A percentile compares a stretch with the other conserved stretches of the same genome.
These are phyloP conservation scores for Ptychochromis oligacanthus DNA, from an alignment of 2,113 vertebrate species.

Conservation along the genomic window DNA sequence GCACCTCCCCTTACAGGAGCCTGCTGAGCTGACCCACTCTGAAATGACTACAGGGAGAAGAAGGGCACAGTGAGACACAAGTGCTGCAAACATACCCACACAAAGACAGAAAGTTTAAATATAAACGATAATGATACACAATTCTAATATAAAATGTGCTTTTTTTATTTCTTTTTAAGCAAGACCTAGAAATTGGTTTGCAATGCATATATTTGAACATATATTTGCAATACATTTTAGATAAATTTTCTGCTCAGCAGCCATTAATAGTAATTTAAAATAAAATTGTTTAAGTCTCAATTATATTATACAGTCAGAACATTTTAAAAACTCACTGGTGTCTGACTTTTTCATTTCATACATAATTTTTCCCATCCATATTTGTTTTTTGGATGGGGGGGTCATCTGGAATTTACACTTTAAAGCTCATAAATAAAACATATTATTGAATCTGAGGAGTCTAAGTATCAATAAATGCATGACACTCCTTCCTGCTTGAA, in stretches of 20 bases:
- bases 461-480: not conserved
- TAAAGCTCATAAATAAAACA: not conserved
- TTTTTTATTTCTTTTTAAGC: too few species aligned
- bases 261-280: fast-evolving
- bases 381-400: too few species aligned
- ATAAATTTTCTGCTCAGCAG: fast-evolving
- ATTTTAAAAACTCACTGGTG: too few species aligned
- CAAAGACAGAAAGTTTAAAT: not conserved
- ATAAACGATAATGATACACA: not conserved
- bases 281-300: not conserved
- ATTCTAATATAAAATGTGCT: fast-evolving
- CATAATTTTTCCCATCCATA: too few species aligned
- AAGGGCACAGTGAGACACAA: not conserved
- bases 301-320: too few species aligned
- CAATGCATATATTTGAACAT: fast-evolving
- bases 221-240: too few species aligned
- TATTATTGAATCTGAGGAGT: fast-evolving
- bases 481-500: not conserved
- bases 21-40: slow-evolving; percentile 88
- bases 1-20: slow-evolving; percentile 93
- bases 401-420: not conserved
- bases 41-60: slow-evolving; percentile 68
- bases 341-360: too few species aligned
- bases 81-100: not conserved
- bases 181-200: fast-evolving